A percentile compares a stretch with the other conserved stretches of the same genome.
phyloP scores from a whole-genome alignment of 2,797 vertebrate species.

The Acanthurus tractus region DNA sequence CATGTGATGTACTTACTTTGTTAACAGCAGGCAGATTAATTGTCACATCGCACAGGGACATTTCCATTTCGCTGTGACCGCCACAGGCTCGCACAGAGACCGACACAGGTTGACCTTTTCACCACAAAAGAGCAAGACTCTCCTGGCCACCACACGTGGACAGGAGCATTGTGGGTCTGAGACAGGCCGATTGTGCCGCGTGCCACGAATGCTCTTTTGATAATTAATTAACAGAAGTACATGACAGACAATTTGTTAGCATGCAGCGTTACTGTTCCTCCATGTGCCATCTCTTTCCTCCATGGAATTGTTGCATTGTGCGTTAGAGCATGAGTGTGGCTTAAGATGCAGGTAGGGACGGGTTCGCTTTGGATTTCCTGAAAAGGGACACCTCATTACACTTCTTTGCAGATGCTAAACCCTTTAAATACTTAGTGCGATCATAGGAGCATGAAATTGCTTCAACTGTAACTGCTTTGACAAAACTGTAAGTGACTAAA shows the following conservation, averaged over 20 bases:
- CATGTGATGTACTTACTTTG: slow-evolving; percentile 61
- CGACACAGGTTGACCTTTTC: slow-evolving; percentile 64
- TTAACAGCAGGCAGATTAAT: slow-evolving; percentile 79
- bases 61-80: slow-evolving; percentile 59
- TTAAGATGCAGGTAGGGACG: slow-evolving; percentile 35
- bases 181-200: slow-evolving; percentile 45
- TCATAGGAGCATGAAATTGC: slow-evolving; percentile 80
- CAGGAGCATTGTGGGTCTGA: slow-evolving; percentile 35
- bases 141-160: slow-evolving; percentile 39
- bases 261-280: slow-evolving; percentile 15
- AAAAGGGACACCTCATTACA: slow-evolving; percentile 55
- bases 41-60: slow-evolving; percentile 67
- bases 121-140: slow-evolving; percentile 41
- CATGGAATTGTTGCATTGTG: slow-evolving; percentile 2
- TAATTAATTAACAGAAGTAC: slow-evolving; percentile 63
- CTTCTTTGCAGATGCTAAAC: slow-evolving; percentile 70
- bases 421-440: slow-evolving; percentile 73
- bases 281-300: slow-evolving; percentile 15
- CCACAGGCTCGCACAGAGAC: slow-evolving; percentile 50
- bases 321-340: slow-evolving; percentile 33
- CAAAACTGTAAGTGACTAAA: slow-evolving; percentile 74
- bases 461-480: slow-evolving; percentile 72
- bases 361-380: slow-evolving; percentile 27
- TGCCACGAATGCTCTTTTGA: slow-evolving; percentile 34
- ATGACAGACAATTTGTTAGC: slow-evolving; percentile 65